Evolutionary conservation across 2,888 invertebrate species (phyloP).

Genomic region (Cordilura impudica): DNA sequence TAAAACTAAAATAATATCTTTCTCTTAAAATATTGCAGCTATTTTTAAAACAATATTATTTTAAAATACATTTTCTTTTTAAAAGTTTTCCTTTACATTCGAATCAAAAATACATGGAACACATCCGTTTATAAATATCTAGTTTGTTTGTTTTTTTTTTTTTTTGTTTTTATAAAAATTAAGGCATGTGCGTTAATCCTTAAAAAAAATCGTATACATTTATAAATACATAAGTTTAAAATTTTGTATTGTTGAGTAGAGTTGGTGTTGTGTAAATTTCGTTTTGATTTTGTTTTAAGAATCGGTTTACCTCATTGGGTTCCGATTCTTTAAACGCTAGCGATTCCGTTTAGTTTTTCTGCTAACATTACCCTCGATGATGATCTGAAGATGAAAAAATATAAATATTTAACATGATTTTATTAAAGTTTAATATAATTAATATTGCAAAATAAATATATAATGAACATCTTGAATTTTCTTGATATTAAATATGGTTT

Average conservation of each 20-base stretch:
- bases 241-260: conserved; percentile 6
- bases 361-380: conserved; percentile 78
- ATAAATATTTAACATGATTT: not conserved
- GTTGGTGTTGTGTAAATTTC: conserved; percentile 12
- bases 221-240: conserved; percentile 21
- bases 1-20: too few relatives aligned
- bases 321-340: conserved; percentile 76
- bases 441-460: not conserved
- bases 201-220: conserved; percentile 52
- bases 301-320: conserved; percentile 74
- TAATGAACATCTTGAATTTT: not conserved
- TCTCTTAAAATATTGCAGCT: too few relatives aligned
- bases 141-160: not conserved
- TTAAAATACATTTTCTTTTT: too few relatives aligned
- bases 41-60: too few relatives aligned
- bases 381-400: conserved; percentile 69
- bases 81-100: too few relatives aligned
- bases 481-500: not conserved
- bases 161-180: not conserved
- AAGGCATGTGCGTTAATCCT: conserved; percentile 33
- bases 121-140: not conserved
- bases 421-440: not conserved
- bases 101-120: not conserved
- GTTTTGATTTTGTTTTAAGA: conserved; percentile 63
- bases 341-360: conserved; percentile 77